Evolutionary conservation across 2,888 invertebrate species (phyloP).

Genomic region (Acanthosepion lycidas): DNA sequence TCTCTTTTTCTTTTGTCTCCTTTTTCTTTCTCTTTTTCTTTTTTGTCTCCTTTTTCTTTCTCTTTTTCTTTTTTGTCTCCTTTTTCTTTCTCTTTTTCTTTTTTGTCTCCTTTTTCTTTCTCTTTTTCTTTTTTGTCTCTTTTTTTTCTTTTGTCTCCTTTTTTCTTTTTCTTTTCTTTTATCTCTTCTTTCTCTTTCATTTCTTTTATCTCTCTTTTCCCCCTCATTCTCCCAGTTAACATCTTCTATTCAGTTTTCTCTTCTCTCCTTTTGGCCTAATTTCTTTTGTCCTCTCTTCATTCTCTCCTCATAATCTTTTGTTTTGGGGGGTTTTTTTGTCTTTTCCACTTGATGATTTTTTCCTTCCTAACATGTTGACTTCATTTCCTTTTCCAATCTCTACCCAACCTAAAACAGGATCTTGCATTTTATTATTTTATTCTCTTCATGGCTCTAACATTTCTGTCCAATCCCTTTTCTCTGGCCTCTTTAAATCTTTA

Average conservation of each 20-base stretch:
- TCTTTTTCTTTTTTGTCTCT: neutral
- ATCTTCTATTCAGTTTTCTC: neutral
- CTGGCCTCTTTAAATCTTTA: neutral
- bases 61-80: no score
- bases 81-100: neutral
- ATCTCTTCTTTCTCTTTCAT: neutral
- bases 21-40: no score
- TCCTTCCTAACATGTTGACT: neutral
- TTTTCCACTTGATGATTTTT: neutral
- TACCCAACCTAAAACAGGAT: neutral
- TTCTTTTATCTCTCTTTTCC: neutral
- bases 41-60: no score
- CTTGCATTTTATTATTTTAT: neutral
- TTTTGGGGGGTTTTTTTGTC: neutral
- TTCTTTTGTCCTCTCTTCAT: neutral
- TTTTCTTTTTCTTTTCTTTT: neutral
- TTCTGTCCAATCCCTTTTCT: neutral
- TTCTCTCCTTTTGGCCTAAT: neutral
- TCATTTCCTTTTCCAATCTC: neutral
- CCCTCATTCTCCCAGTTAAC: neutral
- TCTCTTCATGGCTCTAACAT: neutral
- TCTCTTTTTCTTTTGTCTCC: no score
- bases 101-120: neutral
- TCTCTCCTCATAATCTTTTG: neutral
- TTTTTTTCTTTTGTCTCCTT: neutral